Evolutionary conservation across 2,113 vertebrate genomes (phyloP), one percentile per base, ranked within the genome.

Genomic region (Perca flavescens): DNA sequence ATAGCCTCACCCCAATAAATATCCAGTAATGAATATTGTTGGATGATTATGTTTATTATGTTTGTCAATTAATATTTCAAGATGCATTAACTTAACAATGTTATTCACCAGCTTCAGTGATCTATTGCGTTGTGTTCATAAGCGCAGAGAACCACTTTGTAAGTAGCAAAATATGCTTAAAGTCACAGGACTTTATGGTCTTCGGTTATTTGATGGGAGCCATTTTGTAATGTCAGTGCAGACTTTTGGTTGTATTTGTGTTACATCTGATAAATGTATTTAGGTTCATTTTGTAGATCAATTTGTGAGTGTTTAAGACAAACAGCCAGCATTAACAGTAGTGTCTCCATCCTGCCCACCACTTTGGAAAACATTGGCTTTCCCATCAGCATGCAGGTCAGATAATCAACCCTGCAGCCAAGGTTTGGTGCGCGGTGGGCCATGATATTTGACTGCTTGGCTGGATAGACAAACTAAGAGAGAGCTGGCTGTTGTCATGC

Each of bases 351-450:
- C 65, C 69, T 56, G 68, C 31, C 63, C 62, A 77, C 60, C 50
- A 77, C 74, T 68, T 80, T 72, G 71, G 19, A 67, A 91, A 82
- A 72, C 74, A 80, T 88, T 90, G 87, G 57, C 89, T 84, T 85
- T 91, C 40, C 88, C 77, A 81, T 90, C 87, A 91, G 73, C 84
- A 90, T 93, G 88, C 87, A 66, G 85, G 84, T 85, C 86, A 87
- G 83, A 86, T 77, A 84, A 82, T 78, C 77, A 34, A 47, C 66
- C 66, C 43, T 66, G 87, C 74, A 87, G 88, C 82, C 83, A 86
- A 69, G 72, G 62, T 74, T 86, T 81, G 80, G 60, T 70, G 83
- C 79, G 74, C 66, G 50, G 57, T 75, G 56, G 71, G 83, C 86
- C 75, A 69, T 83, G 82, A 85, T 85, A 70, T 80, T 79, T 63